phyloP scores from a whole-genome alignment of 2,113 vertebrate species.

The Pitta sordida region DNA sequence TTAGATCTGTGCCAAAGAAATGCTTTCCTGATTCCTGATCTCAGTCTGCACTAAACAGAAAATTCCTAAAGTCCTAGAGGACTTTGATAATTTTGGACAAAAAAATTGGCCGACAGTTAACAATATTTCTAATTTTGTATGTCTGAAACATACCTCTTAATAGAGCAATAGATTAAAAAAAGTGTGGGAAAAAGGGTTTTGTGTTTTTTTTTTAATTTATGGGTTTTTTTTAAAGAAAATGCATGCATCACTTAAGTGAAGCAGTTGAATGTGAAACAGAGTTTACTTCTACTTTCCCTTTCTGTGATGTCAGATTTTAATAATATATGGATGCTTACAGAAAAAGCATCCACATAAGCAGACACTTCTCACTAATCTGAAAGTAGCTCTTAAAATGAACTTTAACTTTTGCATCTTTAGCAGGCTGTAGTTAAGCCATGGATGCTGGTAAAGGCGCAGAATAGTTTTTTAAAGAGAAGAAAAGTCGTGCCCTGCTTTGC shows the following conservation, averaged over 20 bases:
- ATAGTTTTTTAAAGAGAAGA: not conserved
- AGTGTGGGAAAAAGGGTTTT: rapidly evolving
- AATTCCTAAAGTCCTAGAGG: not conserved
- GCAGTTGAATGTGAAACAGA: not conserved
- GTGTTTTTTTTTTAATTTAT: too few species aligned
- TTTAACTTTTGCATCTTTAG: not conserved
- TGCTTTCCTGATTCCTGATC: not conserved
- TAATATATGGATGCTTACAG: not conserved
- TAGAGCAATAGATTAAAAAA: not conserved
- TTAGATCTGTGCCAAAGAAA: not conserved
- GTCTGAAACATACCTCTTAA: not conserved
- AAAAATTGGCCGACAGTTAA: not conserved
- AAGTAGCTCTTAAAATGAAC: not conserved
- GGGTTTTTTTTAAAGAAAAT: not conserved
- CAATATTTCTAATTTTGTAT: not conserved
- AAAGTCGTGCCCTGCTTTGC: not conserved
- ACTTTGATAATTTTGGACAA: not conserved
- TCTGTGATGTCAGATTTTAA: not conserved
- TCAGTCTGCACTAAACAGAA: not conserved
- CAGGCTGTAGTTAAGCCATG: not conserved
- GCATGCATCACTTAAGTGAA: not conserved
- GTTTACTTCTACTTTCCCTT: not conserved
- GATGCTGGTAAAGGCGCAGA: not conserved
- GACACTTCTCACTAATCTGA: not conserved
- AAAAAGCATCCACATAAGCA: not conserved